Percentiles rank a stretch among this genome's conserved stretches.
Evolutionary conservation across 1,140 invertebrate species (phyloP).

Genomic region (Lethrus apterus): DNA sequence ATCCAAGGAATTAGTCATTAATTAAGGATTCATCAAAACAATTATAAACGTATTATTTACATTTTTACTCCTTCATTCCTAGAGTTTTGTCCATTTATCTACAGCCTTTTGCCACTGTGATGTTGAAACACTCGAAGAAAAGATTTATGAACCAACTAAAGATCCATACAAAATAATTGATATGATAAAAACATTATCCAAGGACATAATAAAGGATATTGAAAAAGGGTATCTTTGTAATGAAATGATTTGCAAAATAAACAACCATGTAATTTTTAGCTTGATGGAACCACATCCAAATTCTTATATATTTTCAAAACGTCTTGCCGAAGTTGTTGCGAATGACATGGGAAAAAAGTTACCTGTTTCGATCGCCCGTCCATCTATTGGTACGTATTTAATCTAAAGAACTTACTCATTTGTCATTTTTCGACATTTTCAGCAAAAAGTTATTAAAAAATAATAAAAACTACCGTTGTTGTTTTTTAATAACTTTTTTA

Average conservation of each 20-base stretch:
- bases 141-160: constrained; percentile 72
- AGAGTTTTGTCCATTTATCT: constrained; percentile 67
- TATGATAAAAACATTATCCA: constrained; percentile 70
- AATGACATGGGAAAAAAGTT: constrained; percentile 58
- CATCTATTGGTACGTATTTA: constrained; percentile 73
- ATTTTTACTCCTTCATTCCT: background rate
- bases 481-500: constrained; percentile 56
- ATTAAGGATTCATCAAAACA: too few species aligned
- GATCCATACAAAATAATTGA: constrained; percentile 71
- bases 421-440: background rate
- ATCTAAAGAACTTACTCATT: background rate
- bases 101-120: constrained; percentile 76
- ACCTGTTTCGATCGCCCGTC: constrained; percentile 78
- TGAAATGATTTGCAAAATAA: background rate
- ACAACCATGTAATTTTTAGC: background rate
- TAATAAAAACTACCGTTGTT: too few species aligned
- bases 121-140: constrained; percentile 60
- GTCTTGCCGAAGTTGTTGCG: constrained; percentile 69
- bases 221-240: constrained; percentile 60
- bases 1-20: too few species aligned
- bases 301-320: constrained; percentile 82
- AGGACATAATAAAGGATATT: constrained; percentile 58
- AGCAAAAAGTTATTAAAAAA: background rate
- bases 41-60: too few species aligned
- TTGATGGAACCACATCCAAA: constrained; percentile 65